Conservation (phyloP, 2,113 vertebrate genomes). For the Bostrychus sinensis region DNA sequence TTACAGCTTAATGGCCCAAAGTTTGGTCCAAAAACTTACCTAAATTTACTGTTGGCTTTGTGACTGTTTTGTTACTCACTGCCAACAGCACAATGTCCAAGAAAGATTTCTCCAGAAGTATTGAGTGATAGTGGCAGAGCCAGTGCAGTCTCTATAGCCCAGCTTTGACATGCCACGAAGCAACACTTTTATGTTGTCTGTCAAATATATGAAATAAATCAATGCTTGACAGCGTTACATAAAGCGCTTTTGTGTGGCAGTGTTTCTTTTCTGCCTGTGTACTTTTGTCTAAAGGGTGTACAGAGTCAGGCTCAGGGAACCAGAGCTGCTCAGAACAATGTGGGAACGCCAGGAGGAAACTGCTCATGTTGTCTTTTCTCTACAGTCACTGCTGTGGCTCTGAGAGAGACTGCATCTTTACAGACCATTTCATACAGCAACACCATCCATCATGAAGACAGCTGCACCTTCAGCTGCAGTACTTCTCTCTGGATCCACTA, state of each 20-base stretch:
- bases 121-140: conserved; percentile 39
- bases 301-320: conserved; percentile 60
- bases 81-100: conserved; percentile 43
- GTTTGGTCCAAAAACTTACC: conserved; percentile 25
- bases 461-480: conserved; percentile 27
- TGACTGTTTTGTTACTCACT: conserved; percentile 39
- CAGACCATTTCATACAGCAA: conserved; percentile 81
- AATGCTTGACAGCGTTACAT: conserved; percentile 74
- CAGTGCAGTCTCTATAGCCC: conserved; percentile 47
- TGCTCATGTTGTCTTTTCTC: conserved; percentile 69
- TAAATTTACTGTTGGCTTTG: conserved; percentile 24
- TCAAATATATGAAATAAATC: conserved; percentile 71
- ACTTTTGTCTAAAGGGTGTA: conserved; percentile 67
- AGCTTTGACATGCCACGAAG: conserved; percentile 63
- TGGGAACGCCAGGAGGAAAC: conserved; percentile 74
- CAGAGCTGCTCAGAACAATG: conserved; percentile 69
- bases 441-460: conserved; percentile 80
- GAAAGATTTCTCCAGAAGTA: conserved; percentile 44
- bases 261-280: conserved; percentile 65
- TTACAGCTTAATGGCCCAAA: conserved; percentile 6
- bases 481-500: conserved; percentile 32
- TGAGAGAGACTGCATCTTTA: conserved; percentile 76
- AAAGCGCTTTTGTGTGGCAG: conserved; percentile 73
- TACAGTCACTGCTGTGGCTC: conserved; percentile 61
- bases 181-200: conserved; percentile 72